Percentiles rank a stretch among this genome's conserved stretches.
Evolutionary conservation across 1,140 invertebrate genomes (phyloP).

Genomic region (Cheumatopsyche charites): DNA sequence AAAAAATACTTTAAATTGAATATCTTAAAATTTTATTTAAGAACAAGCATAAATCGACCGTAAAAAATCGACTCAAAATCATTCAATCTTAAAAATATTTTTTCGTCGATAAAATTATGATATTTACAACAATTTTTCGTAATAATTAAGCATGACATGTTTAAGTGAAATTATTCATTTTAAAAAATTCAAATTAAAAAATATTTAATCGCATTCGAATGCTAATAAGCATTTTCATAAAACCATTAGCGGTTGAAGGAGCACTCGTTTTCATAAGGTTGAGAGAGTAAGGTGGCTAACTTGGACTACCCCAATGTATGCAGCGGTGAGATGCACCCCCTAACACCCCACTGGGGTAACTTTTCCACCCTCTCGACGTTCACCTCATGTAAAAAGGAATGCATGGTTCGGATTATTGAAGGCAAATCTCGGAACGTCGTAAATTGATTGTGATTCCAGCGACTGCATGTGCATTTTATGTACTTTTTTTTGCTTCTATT

Average conservation of each 20-base stretch:
- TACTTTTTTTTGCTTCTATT: background rate
- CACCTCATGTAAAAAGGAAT: constrained; percentile 24
- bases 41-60: too few species aligned
- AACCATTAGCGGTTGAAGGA: background rate
- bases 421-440: constrained; percentile 31
- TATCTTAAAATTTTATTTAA: too few species aligned
- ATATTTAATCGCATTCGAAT: too few species aligned
- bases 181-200: too few species aligned
- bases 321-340: constrained; percentile 19
- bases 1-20: too few species aligned
- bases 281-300: constrained; percentile 7
- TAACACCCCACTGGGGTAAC: background rate
- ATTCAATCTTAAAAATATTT: too few species aligned
- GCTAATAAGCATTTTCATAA: constrained; percentile 1
- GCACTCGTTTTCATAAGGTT: background rate
- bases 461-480: constrained; percentile 19
- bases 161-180: background rate
- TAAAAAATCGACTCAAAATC: too few species aligned
- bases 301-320: constrained; percentile 30
- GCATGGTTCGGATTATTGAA: constrained; percentile 38
- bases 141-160: too few species aligned
- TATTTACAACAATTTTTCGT: too few species aligned
- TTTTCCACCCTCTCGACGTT: background rate
- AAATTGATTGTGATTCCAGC: constrained; percentile 39
- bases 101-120: too few species aligned